Evolutionary conservation across 37 sponge, comb jelly and placozoan species (phyloP).

Genomic region (Amphimedon queenslandica): DNA sequence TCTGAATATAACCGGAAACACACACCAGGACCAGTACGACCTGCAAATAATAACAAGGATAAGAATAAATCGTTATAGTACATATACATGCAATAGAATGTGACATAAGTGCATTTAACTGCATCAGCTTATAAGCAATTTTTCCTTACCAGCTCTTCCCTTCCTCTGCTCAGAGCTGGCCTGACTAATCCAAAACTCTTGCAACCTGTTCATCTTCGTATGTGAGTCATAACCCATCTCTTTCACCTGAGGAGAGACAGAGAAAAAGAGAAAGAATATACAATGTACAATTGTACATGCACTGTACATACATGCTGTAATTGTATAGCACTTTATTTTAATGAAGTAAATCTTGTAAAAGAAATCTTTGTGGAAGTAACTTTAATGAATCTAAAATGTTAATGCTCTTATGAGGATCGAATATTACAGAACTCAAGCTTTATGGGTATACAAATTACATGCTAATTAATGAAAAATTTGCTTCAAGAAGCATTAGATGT

Average conservation of each 20-base stretch:
- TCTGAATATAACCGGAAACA: conserved; percentile 91
- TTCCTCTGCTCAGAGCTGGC: conserved; percentile 97
- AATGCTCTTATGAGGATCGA: too few relatives aligned
- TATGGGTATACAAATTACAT: too few relatives aligned
- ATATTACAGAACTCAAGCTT: too few relatives aligned
- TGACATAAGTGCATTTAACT: not conserved
- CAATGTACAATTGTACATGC: too few relatives aligned
- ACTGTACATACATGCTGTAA: too few relatives aligned
- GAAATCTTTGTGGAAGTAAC: too few relatives aligned
- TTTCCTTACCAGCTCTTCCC: conserved; percentile 91
- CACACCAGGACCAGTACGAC: conserved; percentile 95
- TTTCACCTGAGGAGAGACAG: conserved; percentile 62
- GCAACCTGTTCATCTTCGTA: conserved; percentile 83
- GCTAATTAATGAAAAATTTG: too few relatives aligned
- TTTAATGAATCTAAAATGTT: too few relatives aligned
- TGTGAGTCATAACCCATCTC: conserved; percentile 93
- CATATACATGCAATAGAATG: not conserved
- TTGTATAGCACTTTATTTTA: not conserved
- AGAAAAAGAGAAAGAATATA: too few relatives aligned
- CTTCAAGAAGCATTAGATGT: too few relatives aligned
- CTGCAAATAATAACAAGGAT: conserved; percentile 36
- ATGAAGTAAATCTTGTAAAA: too few relatives aligned
- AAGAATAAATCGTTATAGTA: not conserved
- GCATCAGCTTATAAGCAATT: too few relatives aligned
- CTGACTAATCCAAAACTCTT: conserved; percentile 97